A percentile compares a stretch with the other conserved stretches of the same genome.
Conservation (phyloP, 1,140 invertebrate species). For the Drosophila eugracilis region DNA sequence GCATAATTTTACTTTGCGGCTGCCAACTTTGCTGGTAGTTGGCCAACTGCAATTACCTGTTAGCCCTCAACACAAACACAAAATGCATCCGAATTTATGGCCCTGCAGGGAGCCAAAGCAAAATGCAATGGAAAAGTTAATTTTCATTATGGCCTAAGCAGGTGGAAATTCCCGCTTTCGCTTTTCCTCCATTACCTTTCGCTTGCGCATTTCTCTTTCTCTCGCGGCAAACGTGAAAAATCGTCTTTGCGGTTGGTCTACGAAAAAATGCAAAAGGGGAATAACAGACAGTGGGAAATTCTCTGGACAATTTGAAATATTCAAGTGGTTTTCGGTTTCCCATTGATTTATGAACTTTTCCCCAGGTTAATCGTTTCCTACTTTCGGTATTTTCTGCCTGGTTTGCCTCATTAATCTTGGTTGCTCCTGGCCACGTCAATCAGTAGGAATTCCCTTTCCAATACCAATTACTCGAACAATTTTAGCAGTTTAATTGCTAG, state of each 20-base stretch:
- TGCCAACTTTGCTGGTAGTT: conserved; percentile 46
- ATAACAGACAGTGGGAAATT: conserved; percentile 15
- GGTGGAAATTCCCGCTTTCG: conserved; percentile 25
- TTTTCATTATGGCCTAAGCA: conserved; percentile 68
- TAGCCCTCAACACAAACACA: conserved; percentile 54
- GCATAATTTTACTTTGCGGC: conserved; percentile 70
- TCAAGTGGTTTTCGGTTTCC: conserved; percentile 62
- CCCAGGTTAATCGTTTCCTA: conserved; percentile 41
- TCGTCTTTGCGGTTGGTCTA: conserved; percentile 36
- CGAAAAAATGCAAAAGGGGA: neutral
- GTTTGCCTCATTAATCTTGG: conserved; percentile 46
- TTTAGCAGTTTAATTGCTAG: conserved; percentile 21
- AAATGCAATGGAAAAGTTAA: conserved; percentile 72
- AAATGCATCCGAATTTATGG: conserved; percentile 67
- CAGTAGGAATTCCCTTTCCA: conserved; percentile 1
- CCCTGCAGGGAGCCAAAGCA: conserved; percentile 34
- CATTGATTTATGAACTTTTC: conserved; percentile 64
- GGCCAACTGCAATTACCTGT: conserved; percentile 74
- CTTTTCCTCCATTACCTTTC: conserved; percentile 11
- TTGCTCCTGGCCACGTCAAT: conserved; percentile 23
- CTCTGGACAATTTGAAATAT: conserved; percentile 65
- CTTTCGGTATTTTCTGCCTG: conserved; percentile 32
- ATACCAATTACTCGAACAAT: conserved; percentile 40
- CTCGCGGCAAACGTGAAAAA: conserved; percentile 39
- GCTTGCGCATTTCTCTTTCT: conserved; percentile 24